These are phyloP conservation scores for Porites rus DNA, from an alignment of 92 coral and sea anemone species.

Conservation along the genomic window DNA sequence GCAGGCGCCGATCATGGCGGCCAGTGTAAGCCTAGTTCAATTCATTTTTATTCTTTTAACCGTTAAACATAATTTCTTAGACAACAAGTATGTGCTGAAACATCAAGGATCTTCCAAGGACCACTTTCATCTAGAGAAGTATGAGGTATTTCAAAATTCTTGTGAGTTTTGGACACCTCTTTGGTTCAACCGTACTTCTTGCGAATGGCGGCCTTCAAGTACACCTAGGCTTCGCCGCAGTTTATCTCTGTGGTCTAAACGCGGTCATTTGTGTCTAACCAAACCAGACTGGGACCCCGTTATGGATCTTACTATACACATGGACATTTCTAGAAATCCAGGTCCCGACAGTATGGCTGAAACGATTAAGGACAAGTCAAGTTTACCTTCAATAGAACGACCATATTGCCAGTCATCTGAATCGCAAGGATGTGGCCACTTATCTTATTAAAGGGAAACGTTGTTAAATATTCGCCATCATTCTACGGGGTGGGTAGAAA, in stretches of 20 bases:
- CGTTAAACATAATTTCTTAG: background rate
- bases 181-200: background rate
- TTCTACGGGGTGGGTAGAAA: too few relatives aligned
- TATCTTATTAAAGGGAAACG: too few relatives aligned
- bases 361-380: background rate
- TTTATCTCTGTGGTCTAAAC: conserved; percentile 4
- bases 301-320: background rate
- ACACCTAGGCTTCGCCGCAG: background rate
- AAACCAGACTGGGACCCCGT: background rate
- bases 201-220: background rate
- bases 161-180: background rate
- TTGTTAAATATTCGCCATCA: too few relatives aligned
- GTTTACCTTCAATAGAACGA: background rate
- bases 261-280: background rate
- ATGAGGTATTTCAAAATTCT: background rate
- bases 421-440: background rate
- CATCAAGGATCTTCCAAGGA: background rate
- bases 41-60: background rate
- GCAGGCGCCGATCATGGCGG: conserved; percentile 1
- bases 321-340: background rate
- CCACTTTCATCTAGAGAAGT: background rate
- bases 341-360: too few relatives aligned
- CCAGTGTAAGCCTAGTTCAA: background rate
- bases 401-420: conserved; percentile 1
- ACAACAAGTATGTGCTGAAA: background rate